Conservation (phyloP, 2,797 vertebrate genomes). For the Falco berigora region DNA sequence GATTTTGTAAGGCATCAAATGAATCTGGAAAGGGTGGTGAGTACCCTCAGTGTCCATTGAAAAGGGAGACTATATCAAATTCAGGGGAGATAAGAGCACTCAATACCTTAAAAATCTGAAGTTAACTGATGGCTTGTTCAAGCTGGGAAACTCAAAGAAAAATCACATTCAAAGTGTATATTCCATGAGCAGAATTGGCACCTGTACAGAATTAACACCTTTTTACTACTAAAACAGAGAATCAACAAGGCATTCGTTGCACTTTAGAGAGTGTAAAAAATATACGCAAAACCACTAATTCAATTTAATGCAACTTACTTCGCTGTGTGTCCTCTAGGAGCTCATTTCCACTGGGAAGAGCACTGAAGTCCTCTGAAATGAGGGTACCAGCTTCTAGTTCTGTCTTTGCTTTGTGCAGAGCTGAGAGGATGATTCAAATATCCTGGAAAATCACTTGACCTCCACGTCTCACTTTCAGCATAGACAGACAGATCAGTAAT, state of each 20-base stretch:
- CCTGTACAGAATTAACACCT: background rate
- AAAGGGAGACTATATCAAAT: background rate
- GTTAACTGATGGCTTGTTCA: background rate
- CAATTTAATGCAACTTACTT: background rate
- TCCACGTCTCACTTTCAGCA: background rate
- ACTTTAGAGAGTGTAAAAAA: background rate
- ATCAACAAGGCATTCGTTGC: background rate
- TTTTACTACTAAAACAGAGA: background rate
- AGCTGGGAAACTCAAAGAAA: background rate
- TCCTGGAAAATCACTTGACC: background rate
- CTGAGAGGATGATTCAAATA: background rate
- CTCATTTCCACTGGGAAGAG: background rate
- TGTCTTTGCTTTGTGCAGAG: background rate
- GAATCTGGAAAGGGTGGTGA: background rate
- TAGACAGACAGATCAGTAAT: background rate
- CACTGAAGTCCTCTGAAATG: background rate
- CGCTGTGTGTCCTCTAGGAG: background rate
- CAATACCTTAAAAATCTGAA: background rate
- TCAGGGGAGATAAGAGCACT: background rate
- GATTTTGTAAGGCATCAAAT: background rate
- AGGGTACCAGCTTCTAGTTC: background rate
- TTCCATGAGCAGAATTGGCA: background rate
- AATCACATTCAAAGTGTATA: background rate
- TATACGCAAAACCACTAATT: background rate
- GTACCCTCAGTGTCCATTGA: background rate